Evolutionary conservation across 2,113 vertebrate species (phyloP).

Genomic region (Accipiter virgatus): DNA sequence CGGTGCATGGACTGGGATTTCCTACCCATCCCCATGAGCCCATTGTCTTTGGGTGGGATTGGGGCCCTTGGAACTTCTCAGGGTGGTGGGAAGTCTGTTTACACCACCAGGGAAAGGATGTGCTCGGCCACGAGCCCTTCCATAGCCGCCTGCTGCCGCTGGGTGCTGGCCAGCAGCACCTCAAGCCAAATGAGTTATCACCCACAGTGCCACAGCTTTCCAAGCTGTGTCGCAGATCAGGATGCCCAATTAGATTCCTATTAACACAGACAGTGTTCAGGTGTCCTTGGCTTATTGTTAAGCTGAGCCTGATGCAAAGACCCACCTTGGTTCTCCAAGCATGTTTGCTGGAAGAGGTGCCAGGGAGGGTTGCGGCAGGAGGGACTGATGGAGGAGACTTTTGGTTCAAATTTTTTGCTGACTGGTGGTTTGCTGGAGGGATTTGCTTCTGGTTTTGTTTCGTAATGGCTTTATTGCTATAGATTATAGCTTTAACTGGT

Average conservation of each 20-base stretch:
- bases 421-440: constrained; percentile 29
- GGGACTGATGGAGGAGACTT: background rate
- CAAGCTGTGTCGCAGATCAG: background rate
- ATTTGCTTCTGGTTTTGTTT: constrained; percentile 43
- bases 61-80: background rate
- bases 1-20: background rate
- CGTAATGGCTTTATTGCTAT: background rate
- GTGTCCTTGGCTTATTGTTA: background rate
- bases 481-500: constrained; percentile 29
- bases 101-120: background rate
- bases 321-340: background rate
- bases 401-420: background rate
- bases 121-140: fast-evolving
- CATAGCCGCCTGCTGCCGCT: background rate
- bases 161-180: background rate
- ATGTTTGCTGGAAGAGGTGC: background rate
- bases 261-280: background rate
- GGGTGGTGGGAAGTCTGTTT: background rate
- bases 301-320: background rate
- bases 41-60: background rate
- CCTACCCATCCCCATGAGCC: background rate
- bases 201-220: background rate
- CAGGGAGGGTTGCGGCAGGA: background rate
- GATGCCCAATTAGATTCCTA: background rate
- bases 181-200: background rate